phyloP scores from a whole-genome alignment of 2,888 invertebrate genomes.

The Koerneria pararmatus region DNA sequence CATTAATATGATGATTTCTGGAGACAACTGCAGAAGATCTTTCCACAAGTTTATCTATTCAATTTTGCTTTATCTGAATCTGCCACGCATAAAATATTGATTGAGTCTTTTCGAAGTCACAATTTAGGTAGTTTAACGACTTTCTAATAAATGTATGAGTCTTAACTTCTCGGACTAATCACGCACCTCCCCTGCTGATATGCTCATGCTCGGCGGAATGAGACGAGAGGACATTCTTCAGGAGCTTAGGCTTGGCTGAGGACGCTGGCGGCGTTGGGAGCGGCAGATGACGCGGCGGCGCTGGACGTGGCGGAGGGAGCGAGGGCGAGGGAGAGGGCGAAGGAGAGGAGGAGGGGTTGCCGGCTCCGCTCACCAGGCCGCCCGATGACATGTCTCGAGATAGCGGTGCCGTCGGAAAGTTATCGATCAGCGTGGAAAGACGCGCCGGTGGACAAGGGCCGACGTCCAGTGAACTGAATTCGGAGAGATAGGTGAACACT shows the following conservation, averaged over 20 bases:
- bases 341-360: not conserved
- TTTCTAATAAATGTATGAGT: not conserved
- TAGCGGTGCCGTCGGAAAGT: too few species aligned
- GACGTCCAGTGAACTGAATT: too few species aligned
- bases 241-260: slow-evolving; percentile 46
- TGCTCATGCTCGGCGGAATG: not conserved
- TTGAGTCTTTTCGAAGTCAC: too few species aligned
- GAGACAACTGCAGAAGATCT: too few species aligned
- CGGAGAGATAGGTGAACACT: too few species aligned
- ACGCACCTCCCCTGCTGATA: not conserved
- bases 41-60: too few species aligned
- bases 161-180: not conserved
- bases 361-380: not conserved
- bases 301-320: slow-evolving; percentile 19
- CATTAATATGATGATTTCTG: too few species aligned
- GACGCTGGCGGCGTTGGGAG: slow-evolving; percentile 41
- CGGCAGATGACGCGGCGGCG: slow-evolving; percentile 30
- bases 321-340: slow-evolving; percentile 18
- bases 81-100: too few species aligned
- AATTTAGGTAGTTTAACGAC: not conserved
- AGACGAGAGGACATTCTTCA: slow-evolving; percentile 35
- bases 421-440: slow-evolving; percentile 17
- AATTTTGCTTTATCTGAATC: too few species aligned
- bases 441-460: slow-evolving; percentile 10
- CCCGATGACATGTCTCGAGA: too few species aligned